These are phyloP conservation scores for Daktulosphaira vitifoliae DNA, from an alignment of 1,140 invertebrate genomes.

Conservation along the genomic window DNA sequence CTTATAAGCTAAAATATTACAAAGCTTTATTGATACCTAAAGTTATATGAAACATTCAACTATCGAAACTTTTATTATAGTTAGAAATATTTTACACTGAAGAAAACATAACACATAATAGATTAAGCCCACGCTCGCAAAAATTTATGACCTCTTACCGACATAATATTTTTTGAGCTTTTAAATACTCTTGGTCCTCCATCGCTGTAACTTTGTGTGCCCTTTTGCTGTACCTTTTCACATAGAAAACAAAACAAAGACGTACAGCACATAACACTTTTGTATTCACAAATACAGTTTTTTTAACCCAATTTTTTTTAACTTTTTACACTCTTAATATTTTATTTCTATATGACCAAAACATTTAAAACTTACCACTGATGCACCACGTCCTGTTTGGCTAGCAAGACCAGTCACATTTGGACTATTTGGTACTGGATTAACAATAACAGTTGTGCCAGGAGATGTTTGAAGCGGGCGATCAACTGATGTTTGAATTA, in stretches of 20 bases:
- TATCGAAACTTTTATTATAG: neutral
- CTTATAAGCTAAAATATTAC: slow-evolving; percentile 10
- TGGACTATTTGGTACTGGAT: slow-evolving; percentile 45
- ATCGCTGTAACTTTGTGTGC: slow-evolving; percentile 29
- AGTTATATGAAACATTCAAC: slow-evolving; percentile 4
- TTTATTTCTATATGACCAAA: slow-evolving; percentile 1
- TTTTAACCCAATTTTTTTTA: slow-evolving; percentile 14
- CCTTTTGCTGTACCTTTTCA: slow-evolving; percentile 31
- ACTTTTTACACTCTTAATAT: too few relatives aligned
- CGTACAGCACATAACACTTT: slow-evolving; percentile 28
- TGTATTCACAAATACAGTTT: slow-evolving; percentile 23
- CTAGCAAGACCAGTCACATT: slow-evolving; percentile 56
- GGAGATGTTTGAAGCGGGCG: slow-evolving; percentile 49
- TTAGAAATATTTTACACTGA: slow-evolving; percentile 21
- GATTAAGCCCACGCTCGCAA: slow-evolving; percentile 29
- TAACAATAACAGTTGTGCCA: slow-evolving; percentile 35
- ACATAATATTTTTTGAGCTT: slow-evolving; percentile 34
- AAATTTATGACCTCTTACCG: slow-evolving; percentile 27
- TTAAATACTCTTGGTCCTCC: slow-evolving; percentile 26
- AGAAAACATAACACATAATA: slow-evolving; percentile 20
- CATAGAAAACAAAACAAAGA: slow-evolving; percentile 31
- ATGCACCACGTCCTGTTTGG: slow-evolving; percentile 77
- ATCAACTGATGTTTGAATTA: slow-evolving; percentile 80
- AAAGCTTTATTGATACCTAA: slow-evolving; percentile 28
- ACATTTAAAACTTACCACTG: slow-evolving; percentile 61